Percentiles rank a stretch among this genome's conserved stretches.
These are phyloP conservation scores for Acestrorhynchus altus DNA, from an alignment of 2,797 vertebrate genomes.

Conservation along the genomic window DNA sequence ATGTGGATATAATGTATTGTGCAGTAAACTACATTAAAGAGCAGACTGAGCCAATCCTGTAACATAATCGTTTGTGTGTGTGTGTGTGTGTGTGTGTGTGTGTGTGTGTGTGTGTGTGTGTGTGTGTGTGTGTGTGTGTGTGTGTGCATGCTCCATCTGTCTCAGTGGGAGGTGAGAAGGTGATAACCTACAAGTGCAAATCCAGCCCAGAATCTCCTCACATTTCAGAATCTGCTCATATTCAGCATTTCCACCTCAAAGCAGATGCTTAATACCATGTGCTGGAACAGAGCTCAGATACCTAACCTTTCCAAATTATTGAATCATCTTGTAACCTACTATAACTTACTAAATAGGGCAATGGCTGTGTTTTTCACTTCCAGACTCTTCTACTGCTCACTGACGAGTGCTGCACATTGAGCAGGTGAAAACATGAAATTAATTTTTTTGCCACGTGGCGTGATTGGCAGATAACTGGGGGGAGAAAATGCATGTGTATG, in stretches of 20 bases:
- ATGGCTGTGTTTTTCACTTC: constrained; percentile 15
- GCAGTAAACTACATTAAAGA: constrained; percentile 67
- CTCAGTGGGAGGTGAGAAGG: constrained; percentile 67
- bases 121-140: not conserved
- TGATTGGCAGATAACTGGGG: constrained; percentile 39
- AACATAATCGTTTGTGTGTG: constrained; percentile 62
- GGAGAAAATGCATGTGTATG: constrained; percentile 36
- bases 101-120: constrained; percentile 29
- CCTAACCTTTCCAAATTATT: constrained; percentile 47
- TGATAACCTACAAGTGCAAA: constrained; percentile 65
- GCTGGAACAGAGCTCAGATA: constrained; percentile 42
- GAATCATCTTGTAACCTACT: constrained; percentile 47
- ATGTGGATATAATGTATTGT: constrained; percentile 15
- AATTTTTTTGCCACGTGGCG: constrained; percentile 29
- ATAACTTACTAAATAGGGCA: constrained; percentile 32
- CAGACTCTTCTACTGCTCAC: not conserved
- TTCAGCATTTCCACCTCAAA: constrained; percentile 63
- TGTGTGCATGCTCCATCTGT: constrained; percentile 72
- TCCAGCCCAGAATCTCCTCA: constrained; percentile 65
- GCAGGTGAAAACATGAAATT: constrained; percentile 30
- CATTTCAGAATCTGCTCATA: constrained; percentile 64
- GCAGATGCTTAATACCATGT: constrained; percentile 63
- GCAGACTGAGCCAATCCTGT: constrained; percentile 62
- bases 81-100: constrained; percentile 31
- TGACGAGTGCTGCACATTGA: not conserved